Evolutionary conservation across 1,140 invertebrate species (phyloP).

Genomic region (Helicoverpa armigera): DNA sequence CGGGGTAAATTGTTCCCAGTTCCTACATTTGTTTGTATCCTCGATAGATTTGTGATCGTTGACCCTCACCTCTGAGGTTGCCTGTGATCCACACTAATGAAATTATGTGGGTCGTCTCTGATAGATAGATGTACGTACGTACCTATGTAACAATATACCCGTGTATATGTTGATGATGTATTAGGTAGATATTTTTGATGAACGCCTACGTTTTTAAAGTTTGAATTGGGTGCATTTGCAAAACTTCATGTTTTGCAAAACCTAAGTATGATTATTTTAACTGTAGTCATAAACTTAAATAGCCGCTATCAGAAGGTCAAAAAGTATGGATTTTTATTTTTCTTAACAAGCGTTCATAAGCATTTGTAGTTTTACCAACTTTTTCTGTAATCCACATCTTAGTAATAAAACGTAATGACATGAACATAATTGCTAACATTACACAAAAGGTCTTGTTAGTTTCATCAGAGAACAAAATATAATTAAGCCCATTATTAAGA

Average conservation of each 20-base stretch:
- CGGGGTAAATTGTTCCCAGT: slow-evolving; percentile 17
- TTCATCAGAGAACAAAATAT: slow-evolving; percentile 11
- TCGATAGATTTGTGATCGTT: slow-evolving; percentile 30
- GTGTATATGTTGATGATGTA: too few relatives aligned
- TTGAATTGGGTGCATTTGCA: too few relatives aligned
- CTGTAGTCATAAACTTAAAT: too few relatives aligned
- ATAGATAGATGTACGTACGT: not conserved
- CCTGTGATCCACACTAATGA: slow-evolving; percentile 25
- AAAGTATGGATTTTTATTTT: too few relatives aligned
- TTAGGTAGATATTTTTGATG: too few relatives aligned
- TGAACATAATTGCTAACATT: not conserved
- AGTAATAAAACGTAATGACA: not conserved
- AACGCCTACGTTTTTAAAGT: too few relatives aligned
- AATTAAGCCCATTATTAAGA: not conserved
- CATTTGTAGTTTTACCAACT: too few relatives aligned
- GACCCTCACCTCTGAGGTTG: slow-evolving; percentile 2
- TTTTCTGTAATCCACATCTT: not conserved
- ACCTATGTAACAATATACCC: not conserved
- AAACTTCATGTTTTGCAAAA: too few relatives aligned
- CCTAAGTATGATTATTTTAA: too few relatives aligned
- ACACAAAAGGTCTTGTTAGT: not conserved
- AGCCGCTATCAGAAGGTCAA: too few relatives aligned
- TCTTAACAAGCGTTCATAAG: too few relatives aligned
- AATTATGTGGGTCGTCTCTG: slow-evolving; percentile 28
- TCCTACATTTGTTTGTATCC: slow-evolving; percentile 13